Percentiles rank a stretch among this genome's conserved stretches.
Conservation (phyloP, 1,140 invertebrate species). For the Drosophila jambulina region DNA sequence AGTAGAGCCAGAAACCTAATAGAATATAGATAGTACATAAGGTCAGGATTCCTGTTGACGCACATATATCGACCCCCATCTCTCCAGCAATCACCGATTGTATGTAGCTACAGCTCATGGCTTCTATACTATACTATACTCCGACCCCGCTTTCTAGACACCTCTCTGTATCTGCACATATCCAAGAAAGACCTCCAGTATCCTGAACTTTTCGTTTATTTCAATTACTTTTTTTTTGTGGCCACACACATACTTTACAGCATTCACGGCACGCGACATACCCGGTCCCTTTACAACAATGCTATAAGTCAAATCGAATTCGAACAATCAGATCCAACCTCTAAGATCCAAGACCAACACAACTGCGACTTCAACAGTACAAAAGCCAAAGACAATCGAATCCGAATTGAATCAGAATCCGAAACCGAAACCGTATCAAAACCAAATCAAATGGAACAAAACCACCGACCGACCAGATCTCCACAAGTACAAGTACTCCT, state of each 20-base stretch:
- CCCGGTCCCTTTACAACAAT: constrained; percentile 82
- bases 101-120: constrained; percentile 33
- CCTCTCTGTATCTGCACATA: constrained; percentile 9
- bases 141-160: constrained; percentile 34
- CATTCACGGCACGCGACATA: constrained; percentile 81
- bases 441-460: constrained; percentile 53
- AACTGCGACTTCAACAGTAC: constrained; percentile 70
- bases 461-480: constrained; percentile 49
- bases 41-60: too few relatives aligned
- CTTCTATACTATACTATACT: constrained; percentile 11
- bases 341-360: constrained; percentile 64
- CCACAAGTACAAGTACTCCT: constrained; percentile 38
- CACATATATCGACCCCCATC: constrained; percentile 8
- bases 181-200: constrained; percentile 17
- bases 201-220: constrained; percentile 50
- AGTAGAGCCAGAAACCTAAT: not conserved
- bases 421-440: constrained; percentile 34
- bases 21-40: not conserved
- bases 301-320: constrained; percentile 69
- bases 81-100: constrained; percentile 26
- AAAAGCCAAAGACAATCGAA: constrained; percentile 71
- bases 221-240: constrained; percentile 62
- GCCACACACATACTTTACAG: constrained; percentile 79
- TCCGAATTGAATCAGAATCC: constrained; percentile 9
- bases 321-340: constrained; percentile 49